Percentiles rank a stretch among this genome's conserved stretches.
phyloP scores from a whole-genome alignment of 2,113 vertebrate species.

The Zeus faber region DNA sequence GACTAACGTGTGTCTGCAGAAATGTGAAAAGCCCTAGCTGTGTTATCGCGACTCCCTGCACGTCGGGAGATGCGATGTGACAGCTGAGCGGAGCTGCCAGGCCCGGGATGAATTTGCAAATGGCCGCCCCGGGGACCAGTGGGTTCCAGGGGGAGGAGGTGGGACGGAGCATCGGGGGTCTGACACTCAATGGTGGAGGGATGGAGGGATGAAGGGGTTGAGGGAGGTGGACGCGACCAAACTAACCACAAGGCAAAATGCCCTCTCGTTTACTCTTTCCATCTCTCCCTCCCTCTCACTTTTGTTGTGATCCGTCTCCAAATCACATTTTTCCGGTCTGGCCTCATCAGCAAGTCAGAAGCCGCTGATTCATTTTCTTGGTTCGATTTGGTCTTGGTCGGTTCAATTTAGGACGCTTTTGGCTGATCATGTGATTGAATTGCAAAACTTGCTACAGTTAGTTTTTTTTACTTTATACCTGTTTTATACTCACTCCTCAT shows the following conservation, averaged over 20 bases:
- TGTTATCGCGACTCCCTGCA: constrained; percentile 67
- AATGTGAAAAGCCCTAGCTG: constrained; percentile 65
- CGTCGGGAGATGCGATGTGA: constrained; percentile 73
- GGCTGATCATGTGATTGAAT: too few species aligned
- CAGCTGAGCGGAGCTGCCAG: constrained; percentile 71
- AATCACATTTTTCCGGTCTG: too few species aligned
- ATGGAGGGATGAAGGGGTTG: constrained; percentile 12
- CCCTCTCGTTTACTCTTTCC: not conserved
- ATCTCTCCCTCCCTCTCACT: not conserved
- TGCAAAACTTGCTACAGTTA: too few species aligned
- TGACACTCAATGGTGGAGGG: too few species aligned
- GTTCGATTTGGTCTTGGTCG: too few species aligned
- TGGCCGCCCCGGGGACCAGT: constrained; percentile 66
- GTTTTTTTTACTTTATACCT: too few species aligned
- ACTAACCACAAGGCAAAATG: not conserved
- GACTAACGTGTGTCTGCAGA: constrained; percentile 2
- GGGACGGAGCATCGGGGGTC: too few species aligned
- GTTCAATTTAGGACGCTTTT: too few species aligned
- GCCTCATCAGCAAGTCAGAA: too few species aligned
- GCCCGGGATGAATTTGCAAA: constrained; percentile 76
- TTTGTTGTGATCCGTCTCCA: too few species aligned
- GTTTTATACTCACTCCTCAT: too few species aligned
- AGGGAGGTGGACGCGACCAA: not conserved
- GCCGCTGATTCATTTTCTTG: too few species aligned
- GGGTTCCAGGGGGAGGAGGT: constrained; percentile 34